phyloP scores from a whole-genome alignment of 2,113 vertebrate species.

The Cryptoleucopteryx plumbea region DNA sequence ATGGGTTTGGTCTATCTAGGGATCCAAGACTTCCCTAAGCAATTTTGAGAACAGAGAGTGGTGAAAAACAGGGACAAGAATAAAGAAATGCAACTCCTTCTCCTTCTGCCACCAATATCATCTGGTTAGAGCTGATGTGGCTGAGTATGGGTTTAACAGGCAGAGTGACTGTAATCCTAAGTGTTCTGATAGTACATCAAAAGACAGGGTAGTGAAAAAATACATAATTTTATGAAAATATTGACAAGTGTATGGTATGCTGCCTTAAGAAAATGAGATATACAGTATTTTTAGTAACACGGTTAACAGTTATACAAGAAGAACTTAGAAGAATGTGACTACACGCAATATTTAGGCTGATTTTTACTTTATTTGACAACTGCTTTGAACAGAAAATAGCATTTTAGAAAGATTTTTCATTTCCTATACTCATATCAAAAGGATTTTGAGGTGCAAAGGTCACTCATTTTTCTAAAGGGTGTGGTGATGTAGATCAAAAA shows the following conservation, averaged over 20 bases:
- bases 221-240: neutral
- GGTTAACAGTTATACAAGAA: neutral
- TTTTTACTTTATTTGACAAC: neutral
- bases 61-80: neutral
- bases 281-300: neutral
- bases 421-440: neutral
- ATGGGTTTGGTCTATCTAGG: neutral
- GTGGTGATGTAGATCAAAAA: neutral
- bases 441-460: neutral
- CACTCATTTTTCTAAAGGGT: neutral
- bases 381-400: neutral
- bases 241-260: neutral
- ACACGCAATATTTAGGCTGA: neutral
- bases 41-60: neutral
- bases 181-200: neutral
- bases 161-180: neutral
- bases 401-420: neutral
- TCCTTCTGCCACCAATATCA: neutral
- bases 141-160: neutral
- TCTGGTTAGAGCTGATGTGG: neutral
- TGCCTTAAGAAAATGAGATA: neutral
- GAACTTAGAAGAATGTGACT: neutral
- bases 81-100: neutral
- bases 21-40: neutral
- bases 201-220: neutral